Conservation (phyloP, 2,113 vertebrate genomes). For the Seriola aureovittata region DNA sequence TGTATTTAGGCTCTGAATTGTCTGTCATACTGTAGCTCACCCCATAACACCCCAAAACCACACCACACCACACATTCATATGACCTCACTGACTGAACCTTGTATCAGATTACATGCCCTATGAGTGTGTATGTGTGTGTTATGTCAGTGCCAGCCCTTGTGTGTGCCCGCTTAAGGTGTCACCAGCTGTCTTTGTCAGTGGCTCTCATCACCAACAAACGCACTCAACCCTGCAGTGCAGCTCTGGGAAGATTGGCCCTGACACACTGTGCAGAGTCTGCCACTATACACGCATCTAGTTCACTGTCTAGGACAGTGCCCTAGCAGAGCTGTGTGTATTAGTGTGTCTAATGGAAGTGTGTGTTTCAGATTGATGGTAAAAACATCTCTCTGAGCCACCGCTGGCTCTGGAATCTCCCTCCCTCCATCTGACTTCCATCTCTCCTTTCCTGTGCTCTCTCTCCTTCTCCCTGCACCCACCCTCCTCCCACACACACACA, state of each 20-base stretch:
- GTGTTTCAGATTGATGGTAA: slow-evolving; percentile 44
- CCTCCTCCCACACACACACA: background rate
- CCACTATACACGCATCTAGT: slow-evolving; percentile 2
- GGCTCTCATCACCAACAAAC: slow-evolving; percentile 50
- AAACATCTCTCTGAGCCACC: slow-evolving; percentile 48
- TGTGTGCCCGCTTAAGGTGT: slow-evolving; percentile 60
- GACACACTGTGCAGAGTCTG: slow-evolving; percentile 45
- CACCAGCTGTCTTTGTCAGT: slow-evolving; percentile 72
- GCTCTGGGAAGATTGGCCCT: slow-evolving; percentile 40
- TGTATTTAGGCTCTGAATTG: slow-evolving; percentile 55
- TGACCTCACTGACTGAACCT: slow-evolving; percentile 48
- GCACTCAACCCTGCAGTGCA: slow-evolving; percentile 34
- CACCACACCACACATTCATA: slow-evolving; percentile 55
- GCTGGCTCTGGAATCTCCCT: slow-evolving; percentile 53
- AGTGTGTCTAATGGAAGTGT: slow-evolving; percentile 19
- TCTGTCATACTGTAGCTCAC: slow-evolving; percentile 26
- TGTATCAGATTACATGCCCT: slow-evolving; percentile 51
- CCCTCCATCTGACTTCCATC: slow-evolving; percentile 53
- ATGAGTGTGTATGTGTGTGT: slow-evolving; percentile 27
- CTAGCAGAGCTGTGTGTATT: slow-evolving; percentile 7
- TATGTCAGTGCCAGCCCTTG: slow-evolving; percentile 25
- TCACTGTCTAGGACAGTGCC: background rate
- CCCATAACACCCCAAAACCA: slow-evolving; percentile 60
- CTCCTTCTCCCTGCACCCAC: slow-evolving; percentile 1
- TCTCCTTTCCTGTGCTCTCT: slow-evolving; percentile 53